Conservation (phyloP, 2,113 vertebrate species). For the Ceyx margarethae region DNA sequence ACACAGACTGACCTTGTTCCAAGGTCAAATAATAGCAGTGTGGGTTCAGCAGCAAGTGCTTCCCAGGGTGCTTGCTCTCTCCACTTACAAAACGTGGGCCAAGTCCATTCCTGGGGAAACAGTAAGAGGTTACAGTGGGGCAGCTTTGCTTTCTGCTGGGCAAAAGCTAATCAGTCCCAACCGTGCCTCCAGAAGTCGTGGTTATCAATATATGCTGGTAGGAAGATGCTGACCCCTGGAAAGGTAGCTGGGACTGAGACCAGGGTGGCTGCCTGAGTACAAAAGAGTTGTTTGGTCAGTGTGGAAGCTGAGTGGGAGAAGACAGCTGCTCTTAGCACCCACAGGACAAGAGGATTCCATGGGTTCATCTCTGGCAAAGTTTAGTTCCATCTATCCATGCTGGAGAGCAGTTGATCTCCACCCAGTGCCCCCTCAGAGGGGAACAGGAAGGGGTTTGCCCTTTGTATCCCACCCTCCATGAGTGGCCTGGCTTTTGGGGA, state of each 20-base stretch:
- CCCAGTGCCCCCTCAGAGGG: fast-evolving
- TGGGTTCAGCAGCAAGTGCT: background rate
- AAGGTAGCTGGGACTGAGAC: background rate
- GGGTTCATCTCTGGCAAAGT: background rate
- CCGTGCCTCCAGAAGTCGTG: fast-evolving
- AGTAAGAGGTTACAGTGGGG: background rate
- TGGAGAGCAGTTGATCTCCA: background rate
- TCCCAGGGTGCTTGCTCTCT: background rate
- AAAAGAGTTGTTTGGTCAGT: background rate
- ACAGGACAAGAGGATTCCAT: background rate
- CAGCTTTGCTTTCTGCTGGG: background rate
- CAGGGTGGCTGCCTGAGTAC: background rate
- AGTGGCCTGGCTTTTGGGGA: background rate
- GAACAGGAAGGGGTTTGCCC: background rate
- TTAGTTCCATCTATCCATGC: too few relatives aligned
- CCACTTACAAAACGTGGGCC: background rate
- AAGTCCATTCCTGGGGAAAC: background rate
- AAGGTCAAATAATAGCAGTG: background rate
- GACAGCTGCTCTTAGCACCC: background rate
- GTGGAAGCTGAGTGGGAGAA: background rate
- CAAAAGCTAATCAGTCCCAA: background rate
- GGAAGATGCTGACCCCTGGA: background rate
- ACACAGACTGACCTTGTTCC: background rate
- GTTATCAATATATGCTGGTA: fast-evolving
- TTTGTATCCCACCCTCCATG: fast-evolving